phyloP scores from a whole-genome alignment of 2,113 vertebrate genomes.

The Symphodus melops region DNA sequence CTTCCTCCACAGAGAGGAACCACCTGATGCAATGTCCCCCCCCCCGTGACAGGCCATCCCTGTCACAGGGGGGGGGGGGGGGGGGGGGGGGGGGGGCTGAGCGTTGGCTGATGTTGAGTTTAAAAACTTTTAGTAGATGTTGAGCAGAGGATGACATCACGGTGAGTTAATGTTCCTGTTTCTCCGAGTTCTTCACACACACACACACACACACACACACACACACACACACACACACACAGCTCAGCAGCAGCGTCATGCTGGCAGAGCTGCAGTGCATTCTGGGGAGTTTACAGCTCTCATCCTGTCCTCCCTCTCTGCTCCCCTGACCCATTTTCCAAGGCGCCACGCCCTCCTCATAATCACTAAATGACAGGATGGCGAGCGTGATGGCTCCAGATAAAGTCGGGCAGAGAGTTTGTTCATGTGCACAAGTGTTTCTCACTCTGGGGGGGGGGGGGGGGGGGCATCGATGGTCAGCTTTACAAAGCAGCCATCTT shows the following conservation, averaged over 20 bases:
- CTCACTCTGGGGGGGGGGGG: too few relatives aligned
- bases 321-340: conserved; percentile 34
- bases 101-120: too few relatives aligned
- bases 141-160: too few relatives aligned
- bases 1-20: background rate
- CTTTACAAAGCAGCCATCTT: too few relatives aligned
- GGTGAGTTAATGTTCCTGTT: background rate
- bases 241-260: background rate
- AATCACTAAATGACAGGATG: conserved; percentile 61
- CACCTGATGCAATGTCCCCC: too few relatives aligned
- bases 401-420: background rate
- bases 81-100: too few relatives aligned
- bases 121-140: too few relatives aligned
- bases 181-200: conserved; percentile 9
- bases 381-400: conserved; percentile 42
- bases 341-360: conserved; percentile 21
- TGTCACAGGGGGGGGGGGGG: too few relatives aligned
- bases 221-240: too few relatives aligned
- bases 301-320: conserved; percentile 22
- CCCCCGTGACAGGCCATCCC: too few relatives aligned
- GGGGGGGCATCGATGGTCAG: too few relatives aligned
- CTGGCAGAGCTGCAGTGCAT: background rate
- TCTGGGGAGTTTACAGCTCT: background rate
- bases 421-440: background rate
- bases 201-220: too few relatives aligned